Base-by-base conservation (phyloP, 2,797 vertebrate species). In the Carapus acus region DNA sequence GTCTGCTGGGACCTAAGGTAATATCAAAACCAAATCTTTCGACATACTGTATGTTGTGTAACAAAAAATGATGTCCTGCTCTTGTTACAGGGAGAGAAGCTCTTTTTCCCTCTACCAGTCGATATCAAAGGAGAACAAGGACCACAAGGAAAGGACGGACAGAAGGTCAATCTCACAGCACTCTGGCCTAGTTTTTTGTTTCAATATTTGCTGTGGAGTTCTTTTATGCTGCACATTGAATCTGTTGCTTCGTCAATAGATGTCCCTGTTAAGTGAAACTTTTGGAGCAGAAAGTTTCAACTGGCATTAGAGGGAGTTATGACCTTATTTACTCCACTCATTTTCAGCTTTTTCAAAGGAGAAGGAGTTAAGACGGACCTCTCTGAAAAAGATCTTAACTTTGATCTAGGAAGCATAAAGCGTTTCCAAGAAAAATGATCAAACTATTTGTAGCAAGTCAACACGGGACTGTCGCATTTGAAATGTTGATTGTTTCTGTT, bases 1-100 rank as follows among this genome's bases (percentile, higher is more conserved):
- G 83, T 33, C 43, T 12, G 0, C 63, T n/a, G 43, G 83, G 82
- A 7, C 1, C n/a, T 15, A 81, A 84, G 80, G 83, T 85, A 6
- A 54, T 15, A 4, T 4, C 34, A 36, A 15, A 33, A 33, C 31
- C n/a, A n/a, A n/a, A n/a, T n/a, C n/a, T n/a, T n/a, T 36, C n/a
- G 5, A 27, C 24, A 27, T 5, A 4, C 24, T 27, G 24, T 27
- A 9, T 27, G 4, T 27, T n/a, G n/a, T n/a, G n/a, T n/a, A n/a
- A n/a, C n/a, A n/a, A 27, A 27, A 5, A 4, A 27, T 27, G 4
- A 27, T 9, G 24, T 48, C 34, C 37, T 21, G 15, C 42, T 34
- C 12, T 47, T 45, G 18, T 62, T 67, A 23, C 71, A 88, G 86
- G 86, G 85, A 34, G 61, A 81, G 11, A 12, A 68, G 0, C 18